Conservation (phyloP, 2,888 invertebrate species). For the Lithosia quadra region DNA sequence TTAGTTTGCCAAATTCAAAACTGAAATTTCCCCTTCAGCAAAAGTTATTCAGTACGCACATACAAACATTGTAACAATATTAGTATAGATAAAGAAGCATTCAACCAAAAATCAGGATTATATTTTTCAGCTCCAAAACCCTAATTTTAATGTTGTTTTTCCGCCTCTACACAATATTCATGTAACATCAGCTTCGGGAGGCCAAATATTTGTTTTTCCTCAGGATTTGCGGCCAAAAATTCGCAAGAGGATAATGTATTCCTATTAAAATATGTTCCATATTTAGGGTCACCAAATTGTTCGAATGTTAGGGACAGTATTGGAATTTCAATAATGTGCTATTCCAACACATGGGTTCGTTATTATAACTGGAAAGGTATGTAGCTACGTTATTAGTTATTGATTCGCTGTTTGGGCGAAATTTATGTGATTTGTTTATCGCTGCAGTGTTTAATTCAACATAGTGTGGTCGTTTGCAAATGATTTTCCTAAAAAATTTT, state of each 20-base stretch:
- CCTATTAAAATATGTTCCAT: slow-evolving; percentile 40
- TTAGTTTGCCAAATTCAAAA: no score
- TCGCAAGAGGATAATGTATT: slow-evolving; percentile 40
- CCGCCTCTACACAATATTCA: slow-evolving; percentile 23
- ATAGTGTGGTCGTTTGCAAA: no score
- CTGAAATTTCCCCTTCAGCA: no score
- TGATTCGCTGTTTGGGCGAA: no score
- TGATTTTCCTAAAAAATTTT: no score
- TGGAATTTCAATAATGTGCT: slow-evolving; percentile 14
- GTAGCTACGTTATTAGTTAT: no score
- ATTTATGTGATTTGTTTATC: no score
- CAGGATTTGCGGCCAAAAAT: slow-evolving; percentile 43
- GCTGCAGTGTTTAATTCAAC: no score
- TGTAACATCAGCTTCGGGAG: slow-evolving; percentile 28
- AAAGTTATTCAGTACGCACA: not conserved
- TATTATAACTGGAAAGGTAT: no score
- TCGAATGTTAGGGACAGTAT: slow-evolving; percentile 26
- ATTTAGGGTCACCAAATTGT: slow-evolving; percentile 34
- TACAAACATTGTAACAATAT: not conserved
- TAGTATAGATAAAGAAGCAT: not conserved
- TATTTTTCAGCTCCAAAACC: not conserved
- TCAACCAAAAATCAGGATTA: slow-evolving; percentile 3
- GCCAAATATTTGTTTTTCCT: slow-evolving; percentile 33
- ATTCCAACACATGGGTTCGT: not conserved
- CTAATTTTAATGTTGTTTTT: slow-evolving; percentile 7